Evolutionary conservation across 1,140 invertebrate genomes (phyloP), one percentile per base, ranked within the genome.

Genomic region (Idris sp.): DNA sequence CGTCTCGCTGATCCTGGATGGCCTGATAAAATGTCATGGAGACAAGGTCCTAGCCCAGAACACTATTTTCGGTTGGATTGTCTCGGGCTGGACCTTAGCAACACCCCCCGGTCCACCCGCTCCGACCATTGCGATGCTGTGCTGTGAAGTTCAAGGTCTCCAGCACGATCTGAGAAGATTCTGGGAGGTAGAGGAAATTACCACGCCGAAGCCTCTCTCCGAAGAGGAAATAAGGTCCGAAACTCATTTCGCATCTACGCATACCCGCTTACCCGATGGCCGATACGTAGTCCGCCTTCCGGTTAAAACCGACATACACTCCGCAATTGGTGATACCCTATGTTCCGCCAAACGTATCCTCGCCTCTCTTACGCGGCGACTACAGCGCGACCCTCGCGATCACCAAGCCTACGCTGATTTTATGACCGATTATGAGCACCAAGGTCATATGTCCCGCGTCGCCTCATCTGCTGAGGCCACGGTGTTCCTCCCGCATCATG

Each of bases 401-500:
- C n/a, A n/a, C n/a, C n/a, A n/a, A n/a, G n/a, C n/a, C 7, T 16
- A 36, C 4, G 1, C 14, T 1, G 14, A 16, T 1, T 36, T 44
- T n/a, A 48, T 36, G 35, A 1, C 2, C 0, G 43, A 48, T 33
- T 48, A 48, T 11, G 9, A 18, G 8, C 0, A 7, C 0, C 43
- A 48, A 11, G 14, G 1, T 3, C 43, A 48, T n/a, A 48, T 48
- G 43, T 1, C 26, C 13, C 11, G 31, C 7, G 2, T 2, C 31
- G n/a, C n/a, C n/a, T n/a, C 31, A 1, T 13, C 11, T 9, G 14
- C n/a, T 13, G 8, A 4, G 13, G n/a, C n/a, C n/a, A n/a, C n/a
- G n/a, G n/a, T n/a, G n/a, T n/a, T n/a, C n/a, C n/a, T 58, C 0
- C 56, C 56, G 1, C 56, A 62, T 25, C 58, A 62, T 2, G 35